phyloP scores from a whole-genome alignment of 2,888 invertebrate genomes.

The Lithophane semibrunnea region DNA sequence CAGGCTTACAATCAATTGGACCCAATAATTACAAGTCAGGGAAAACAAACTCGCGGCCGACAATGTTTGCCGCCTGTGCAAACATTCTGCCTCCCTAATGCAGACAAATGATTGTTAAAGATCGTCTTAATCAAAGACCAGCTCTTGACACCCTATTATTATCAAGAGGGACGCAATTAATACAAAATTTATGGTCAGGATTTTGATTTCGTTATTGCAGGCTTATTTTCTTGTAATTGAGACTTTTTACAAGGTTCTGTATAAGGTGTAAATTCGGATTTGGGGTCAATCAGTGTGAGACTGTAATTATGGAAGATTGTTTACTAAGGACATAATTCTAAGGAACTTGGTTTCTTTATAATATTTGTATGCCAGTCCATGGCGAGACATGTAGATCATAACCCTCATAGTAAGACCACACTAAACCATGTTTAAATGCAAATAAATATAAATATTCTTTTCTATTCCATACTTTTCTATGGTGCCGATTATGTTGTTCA shows the following conservation, averaged over 20 bases:
- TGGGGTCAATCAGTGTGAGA: not conserved
- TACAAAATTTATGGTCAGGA: conserved; percentile 49
- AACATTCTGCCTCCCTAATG: conserved; percentile 53
- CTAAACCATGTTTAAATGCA: no score
- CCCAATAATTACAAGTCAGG: conserved; percentile 52
- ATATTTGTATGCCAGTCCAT: no score
- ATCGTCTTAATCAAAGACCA: conserved; percentile 67
- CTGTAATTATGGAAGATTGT: conserved; percentile 15
- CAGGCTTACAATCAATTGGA: conserved; percentile 20
- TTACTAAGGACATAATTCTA: not conserved
- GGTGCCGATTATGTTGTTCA: no score
- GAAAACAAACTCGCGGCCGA: not conserved
- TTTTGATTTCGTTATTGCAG: conserved; percentile 33
- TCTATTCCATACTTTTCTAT: no score
- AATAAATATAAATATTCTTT: no score
- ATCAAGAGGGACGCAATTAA: conserved; percentile 59
- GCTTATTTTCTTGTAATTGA: conserved; percentile 39
- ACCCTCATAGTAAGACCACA: no score
- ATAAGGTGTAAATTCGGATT: not conserved
- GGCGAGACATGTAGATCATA: no score
- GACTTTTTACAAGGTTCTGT: conserved; percentile 19
- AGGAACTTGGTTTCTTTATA: no score
- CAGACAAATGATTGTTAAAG: conserved; percentile 69
- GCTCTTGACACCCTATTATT: conserved; percentile 55
- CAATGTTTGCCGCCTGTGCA: conserved; percentile 9